Conservation (phyloP, 2,797 vertebrate genomes). For the Chloroceryle inda region DNA sequence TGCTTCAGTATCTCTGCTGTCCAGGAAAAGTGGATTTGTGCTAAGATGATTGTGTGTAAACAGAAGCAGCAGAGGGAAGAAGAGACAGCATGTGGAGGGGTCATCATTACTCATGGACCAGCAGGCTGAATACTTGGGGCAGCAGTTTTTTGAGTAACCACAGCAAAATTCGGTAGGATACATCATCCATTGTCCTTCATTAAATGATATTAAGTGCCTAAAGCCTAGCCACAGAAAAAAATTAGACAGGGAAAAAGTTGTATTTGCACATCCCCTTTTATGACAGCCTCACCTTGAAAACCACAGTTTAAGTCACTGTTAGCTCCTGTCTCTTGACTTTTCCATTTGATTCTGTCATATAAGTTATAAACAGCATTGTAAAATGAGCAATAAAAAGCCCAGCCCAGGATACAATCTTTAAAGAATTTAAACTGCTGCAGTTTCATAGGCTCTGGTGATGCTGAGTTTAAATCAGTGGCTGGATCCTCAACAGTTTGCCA, state of each 20-base stretch:
- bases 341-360: background rate
- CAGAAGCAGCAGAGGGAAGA: background rate
- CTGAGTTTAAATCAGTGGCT: background rate
- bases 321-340: background rate
- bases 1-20: background rate
- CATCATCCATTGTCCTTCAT: background rate
- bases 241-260: background rate
- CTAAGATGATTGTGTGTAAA: background rate
- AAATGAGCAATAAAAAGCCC: background rate
- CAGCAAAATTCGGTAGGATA: background rate
- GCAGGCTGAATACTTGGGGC: background rate
- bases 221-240: background rate
- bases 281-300: slow-evolving; percentile 2
- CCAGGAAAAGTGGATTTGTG: background rate
- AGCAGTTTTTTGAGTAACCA: background rate
- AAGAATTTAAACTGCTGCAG: background rate
- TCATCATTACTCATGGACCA: background rate
- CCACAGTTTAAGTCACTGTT: rapidly evolving
- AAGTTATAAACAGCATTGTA: slow-evolving; percentile 32
- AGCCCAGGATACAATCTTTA: background rate
- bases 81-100: background rate
- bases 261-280: background rate
- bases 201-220: background rate
- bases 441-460: background rate
- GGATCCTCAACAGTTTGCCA: background rate